These are phyloP conservation scores for Xiphias gladius DNA, from an alignment of 2,113 vertebrate species.

Conservation along the genomic window DNA sequence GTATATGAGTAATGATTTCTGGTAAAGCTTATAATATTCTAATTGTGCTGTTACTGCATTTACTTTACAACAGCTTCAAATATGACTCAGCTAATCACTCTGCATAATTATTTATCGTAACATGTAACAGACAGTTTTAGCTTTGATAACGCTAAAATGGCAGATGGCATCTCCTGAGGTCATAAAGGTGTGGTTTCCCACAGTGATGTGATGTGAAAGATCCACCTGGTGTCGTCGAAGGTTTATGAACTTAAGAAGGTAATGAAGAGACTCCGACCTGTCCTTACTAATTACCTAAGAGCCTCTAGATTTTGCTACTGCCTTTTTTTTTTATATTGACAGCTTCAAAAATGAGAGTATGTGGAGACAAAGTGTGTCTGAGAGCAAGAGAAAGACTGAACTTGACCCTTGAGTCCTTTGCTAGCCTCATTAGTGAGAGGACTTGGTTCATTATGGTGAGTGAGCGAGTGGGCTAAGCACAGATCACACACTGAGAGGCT, in stretches of 20 bases:
- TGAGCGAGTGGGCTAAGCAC: constrained; percentile 38
- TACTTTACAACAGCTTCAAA: not conserved
- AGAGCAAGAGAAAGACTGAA: constrained; percentile 11
- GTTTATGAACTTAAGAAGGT: constrained; percentile 65
- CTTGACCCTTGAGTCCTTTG: constrained; percentile 71
- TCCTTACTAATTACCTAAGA: constrained; percentile 68
- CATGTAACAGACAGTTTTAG: constrained; percentile 1
- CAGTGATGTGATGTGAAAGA: constrained; percentile 37
- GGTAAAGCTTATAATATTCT: not conserved
- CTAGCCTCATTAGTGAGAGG: constrained; percentile 77
- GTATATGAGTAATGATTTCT: constrained; percentile 3
- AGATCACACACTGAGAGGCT: constrained; percentile 62
- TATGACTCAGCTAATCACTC: constrained; percentile 13
- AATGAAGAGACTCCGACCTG: constrained; percentile 60
- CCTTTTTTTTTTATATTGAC: constrained; percentile 6
- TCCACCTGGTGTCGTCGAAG: constrained; percentile 23
- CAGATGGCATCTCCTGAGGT: constrained; percentile 10
- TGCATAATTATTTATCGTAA: constrained; percentile 7
- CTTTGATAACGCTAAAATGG: constrained; percentile 5
- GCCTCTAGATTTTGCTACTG: constrained; percentile 43
- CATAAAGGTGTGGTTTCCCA: constrained; percentile 27
- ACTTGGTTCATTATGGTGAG: constrained; percentile 77
- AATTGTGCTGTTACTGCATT: not conserved
- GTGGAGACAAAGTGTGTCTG: constrained; percentile 24
- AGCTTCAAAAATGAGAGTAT: constrained; percentile 51